Percentiles rank a stretch among this genome's conserved stretches.
Evolutionary conservation across 2,888 invertebrate species (phyloP).

Genomic region (Leptinotarsa tumamoca): DNA sequence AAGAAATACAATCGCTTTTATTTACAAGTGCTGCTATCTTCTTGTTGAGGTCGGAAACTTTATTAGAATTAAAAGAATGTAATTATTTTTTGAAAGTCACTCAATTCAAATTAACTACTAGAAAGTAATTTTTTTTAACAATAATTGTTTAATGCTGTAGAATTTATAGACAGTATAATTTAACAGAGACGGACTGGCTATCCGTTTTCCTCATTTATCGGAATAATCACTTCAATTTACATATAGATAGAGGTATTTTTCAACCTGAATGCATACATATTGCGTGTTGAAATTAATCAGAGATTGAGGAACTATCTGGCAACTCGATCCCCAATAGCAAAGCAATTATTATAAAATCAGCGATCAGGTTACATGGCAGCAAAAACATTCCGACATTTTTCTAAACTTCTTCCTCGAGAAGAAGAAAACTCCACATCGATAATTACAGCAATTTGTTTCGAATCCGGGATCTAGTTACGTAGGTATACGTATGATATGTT

Average conservation of each 20-base stretch:
- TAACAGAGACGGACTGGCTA: neutral
- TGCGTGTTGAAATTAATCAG: constrained; percentile 10
- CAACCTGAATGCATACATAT: constrained; percentile 13
- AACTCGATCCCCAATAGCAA: neutral
- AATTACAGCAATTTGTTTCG: constrained; percentile 24
- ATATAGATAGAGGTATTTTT: constrained; percentile 17
- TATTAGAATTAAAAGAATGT: too few species aligned
- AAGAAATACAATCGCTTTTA: too few species aligned
- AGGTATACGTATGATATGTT: constrained; percentile 7
- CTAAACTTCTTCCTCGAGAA: constrained; percentile 11
- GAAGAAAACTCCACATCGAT: constrained; percentile 26
- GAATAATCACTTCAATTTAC: constrained; percentile 1
- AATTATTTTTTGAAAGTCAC: too few species aligned
- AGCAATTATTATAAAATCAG: constrained; percentile 18
- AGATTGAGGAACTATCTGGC: constrained; percentile 12
- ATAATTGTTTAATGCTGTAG: too few species aligned
- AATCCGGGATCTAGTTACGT: constrained; percentile 14
- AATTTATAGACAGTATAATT: constrained; percentile 2
- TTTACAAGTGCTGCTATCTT: too few species aligned
- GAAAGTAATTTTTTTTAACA: too few species aligned
- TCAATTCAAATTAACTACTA: too few species aligned
- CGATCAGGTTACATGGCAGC: constrained; percentile 7
- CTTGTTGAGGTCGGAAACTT: too few species aligned
- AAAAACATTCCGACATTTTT: constrained; percentile 7
- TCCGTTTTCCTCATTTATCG: neutral